phyloP scores from a whole-genome alignment of 2,888 invertebrate species.

The Drosophila demipolita region DNA sequence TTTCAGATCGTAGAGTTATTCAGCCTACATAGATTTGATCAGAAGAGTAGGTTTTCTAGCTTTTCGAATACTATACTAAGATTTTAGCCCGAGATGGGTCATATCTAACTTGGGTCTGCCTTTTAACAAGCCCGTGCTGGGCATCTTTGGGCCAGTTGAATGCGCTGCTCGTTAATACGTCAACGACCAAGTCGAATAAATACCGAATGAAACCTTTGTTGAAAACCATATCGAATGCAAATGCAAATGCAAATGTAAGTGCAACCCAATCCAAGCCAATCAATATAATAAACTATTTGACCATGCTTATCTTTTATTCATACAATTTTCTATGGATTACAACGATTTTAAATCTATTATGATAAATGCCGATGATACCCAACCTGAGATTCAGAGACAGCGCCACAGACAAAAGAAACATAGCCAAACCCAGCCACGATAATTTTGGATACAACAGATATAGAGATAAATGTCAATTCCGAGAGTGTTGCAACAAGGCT shows the following conservation, averaged over 20 bases:
- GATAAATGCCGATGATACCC: conserved; percentile 20
- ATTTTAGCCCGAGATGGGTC: neutral
- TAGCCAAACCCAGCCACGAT: conserved; percentile 17
- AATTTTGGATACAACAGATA: conserved; percentile 6
- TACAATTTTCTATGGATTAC: conserved; percentile 37
- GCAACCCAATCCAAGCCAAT: conserved; percentile 21
- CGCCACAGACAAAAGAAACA: conserved; percentile 5
- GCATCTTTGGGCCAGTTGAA: neutral
- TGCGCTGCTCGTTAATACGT: no score
- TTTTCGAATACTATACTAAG: neutral
- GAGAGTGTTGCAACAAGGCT: conserved; percentile 31
- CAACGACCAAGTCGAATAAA: neutral
- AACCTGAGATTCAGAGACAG: conserved; percentile 1
- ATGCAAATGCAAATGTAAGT: conserved; percentile 46
- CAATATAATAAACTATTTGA: conserved; percentile 9
- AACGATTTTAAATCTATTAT: conserved; percentile 32
- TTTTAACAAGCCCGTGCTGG: neutral
- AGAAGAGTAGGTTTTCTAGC: neutral
- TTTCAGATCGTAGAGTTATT: neutral
- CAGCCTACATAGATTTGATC: neutral
- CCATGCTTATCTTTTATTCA: conserved; percentile 42
- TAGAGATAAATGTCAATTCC: conserved; percentile 13
- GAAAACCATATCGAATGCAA: conserved; percentile 39
- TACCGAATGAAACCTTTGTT: neutral
- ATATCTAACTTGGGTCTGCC: neutral